phyloP scores from a whole-genome alignment of 1,140 invertebrate species.

The Ectropis grisescens region DNA sequence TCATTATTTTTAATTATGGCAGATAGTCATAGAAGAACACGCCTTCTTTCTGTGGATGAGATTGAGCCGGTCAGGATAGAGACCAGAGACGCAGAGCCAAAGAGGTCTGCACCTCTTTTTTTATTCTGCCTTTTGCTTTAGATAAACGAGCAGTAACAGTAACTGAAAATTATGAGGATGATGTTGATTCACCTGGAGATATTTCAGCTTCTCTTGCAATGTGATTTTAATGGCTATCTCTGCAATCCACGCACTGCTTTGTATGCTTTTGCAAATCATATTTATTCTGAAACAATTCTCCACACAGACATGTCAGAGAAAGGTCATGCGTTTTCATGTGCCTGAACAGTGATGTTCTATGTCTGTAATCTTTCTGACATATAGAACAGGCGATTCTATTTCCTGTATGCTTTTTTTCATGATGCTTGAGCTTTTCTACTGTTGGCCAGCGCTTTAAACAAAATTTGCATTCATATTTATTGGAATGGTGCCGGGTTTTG shows the following conservation, averaged over 20 bases:
- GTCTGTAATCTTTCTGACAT: slow-evolving; percentile 75
- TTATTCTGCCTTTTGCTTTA: too few relatives aligned
- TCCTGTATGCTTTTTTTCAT: slow-evolving; percentile 78
- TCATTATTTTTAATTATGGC: too few relatives aligned
- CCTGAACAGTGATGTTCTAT: slow-evolving; percentile 78
- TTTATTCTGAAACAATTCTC: slow-evolving; percentile 61
- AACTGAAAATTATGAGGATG: background rate
- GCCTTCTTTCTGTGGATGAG: too few relatives aligned
- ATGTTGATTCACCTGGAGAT: background rate
- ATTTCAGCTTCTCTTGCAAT: background rate
- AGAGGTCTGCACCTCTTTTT: too few relatives aligned
- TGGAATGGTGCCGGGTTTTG: slow-evolving; percentile 66
- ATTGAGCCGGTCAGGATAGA: too few relatives aligned
- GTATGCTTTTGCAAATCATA: slow-evolving; percentile 55
- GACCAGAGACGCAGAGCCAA: too few relatives aligned
- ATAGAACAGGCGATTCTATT: slow-evolving; percentile 72
- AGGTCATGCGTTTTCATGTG: slow-evolving; percentile 77
- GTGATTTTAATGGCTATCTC: background rate
- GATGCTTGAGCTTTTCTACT: slow-evolving; percentile 75
- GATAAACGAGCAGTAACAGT: too few relatives aligned
- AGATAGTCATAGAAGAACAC: too few relatives aligned
- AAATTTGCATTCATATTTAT: slow-evolving; percentile 69
- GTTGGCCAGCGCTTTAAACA: slow-evolving; percentile 71
- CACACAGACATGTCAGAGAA: slow-evolving; percentile 69
- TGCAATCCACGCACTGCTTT: slow-evolving; percentile 28